These are phyloP conservation scores for Copsychus sechellarum DNA, from an alignment of 2,113 vertebrate species.

Conservation along the genomic window DNA sequence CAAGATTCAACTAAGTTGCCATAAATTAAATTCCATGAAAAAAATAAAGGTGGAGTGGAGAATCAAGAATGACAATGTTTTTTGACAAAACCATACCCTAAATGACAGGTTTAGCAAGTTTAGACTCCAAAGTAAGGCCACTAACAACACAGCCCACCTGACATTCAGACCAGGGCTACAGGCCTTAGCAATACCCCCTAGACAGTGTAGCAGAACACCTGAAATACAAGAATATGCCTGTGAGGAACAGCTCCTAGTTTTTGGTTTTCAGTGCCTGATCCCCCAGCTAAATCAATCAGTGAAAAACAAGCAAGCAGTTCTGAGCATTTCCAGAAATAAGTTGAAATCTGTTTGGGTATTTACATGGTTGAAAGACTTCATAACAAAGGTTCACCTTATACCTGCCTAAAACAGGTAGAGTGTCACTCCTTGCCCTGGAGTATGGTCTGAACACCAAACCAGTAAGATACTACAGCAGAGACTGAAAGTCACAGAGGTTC, in stretches of 20 bases:
- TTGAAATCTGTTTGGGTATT: background rate
- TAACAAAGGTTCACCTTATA: background rate
- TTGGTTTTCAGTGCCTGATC: background rate
- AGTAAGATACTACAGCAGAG: background rate
- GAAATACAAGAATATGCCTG: background rate
- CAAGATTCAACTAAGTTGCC: background rate
- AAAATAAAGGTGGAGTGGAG: background rate
- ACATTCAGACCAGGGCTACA: background rate
- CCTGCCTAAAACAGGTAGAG: background rate
- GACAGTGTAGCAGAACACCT: fast-evolving
- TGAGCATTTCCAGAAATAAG: background rate
- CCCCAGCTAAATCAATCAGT: background rate
- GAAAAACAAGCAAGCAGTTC: background rate
- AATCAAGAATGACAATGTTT: background rate
- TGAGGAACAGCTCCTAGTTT: background rate
- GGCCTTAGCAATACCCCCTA: background rate
- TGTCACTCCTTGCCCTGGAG: background rate
- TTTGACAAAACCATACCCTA: background rate
- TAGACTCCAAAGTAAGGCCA: background rate
- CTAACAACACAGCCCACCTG: background rate
- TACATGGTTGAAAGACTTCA: background rate
- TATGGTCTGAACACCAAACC: fast-evolving
- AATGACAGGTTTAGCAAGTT: background rate
- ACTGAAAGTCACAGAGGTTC: background rate
- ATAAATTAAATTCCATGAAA: background rate